Conservation (phyloP, 1,140 invertebrate genomes). For the Pectinophora gossypiella region DNA sequence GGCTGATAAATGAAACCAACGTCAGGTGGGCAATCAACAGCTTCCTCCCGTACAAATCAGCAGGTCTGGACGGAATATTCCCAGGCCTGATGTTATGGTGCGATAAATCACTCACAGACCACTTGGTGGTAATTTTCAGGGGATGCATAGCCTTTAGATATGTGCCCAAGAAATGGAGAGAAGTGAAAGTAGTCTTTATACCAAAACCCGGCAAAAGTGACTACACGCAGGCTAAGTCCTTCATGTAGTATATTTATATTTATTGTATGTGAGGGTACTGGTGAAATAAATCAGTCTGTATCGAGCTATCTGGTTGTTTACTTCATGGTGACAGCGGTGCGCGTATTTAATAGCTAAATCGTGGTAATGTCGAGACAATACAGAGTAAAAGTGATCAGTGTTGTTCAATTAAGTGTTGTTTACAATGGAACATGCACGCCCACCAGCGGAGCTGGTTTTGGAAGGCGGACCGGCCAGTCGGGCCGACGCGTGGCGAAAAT, state of each 20-base stretch:
- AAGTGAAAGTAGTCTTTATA: too few species aligned
- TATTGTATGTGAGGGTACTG: neutral
- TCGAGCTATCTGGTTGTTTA: neutral
- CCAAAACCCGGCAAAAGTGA: too few species aligned
- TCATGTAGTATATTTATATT: neutral
- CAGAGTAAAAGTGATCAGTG: neutral
- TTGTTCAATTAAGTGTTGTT: neutral
- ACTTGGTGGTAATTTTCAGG: too few species aligned
- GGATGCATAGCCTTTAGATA: too few species aligned
- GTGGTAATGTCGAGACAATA: neutral
- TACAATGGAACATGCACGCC: slow-evolving; percentile 8
- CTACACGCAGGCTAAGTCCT: too few species aligned
- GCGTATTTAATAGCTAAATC: neutral
- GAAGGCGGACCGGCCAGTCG: slow-evolving; percentile 2
- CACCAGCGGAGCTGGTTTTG: neutral
- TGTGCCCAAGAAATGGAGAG: too few species aligned
- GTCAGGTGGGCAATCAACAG: too few species aligned
- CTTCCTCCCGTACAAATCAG: too few species aligned
- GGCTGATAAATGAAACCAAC: too few species aligned
- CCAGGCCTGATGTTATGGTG: too few species aligned
- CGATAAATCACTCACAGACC: too few species aligned
- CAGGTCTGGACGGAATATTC: too few species aligned
- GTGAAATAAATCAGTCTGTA: neutral
- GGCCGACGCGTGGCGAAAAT: slow-evolving; percentile 7
- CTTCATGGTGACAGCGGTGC: neutral